Evolutionary conservation across 2,888 invertebrate genomes (phyloP), one percentile per base, ranked within the genome.

Genomic region (Blastobasis adustella): DNA sequence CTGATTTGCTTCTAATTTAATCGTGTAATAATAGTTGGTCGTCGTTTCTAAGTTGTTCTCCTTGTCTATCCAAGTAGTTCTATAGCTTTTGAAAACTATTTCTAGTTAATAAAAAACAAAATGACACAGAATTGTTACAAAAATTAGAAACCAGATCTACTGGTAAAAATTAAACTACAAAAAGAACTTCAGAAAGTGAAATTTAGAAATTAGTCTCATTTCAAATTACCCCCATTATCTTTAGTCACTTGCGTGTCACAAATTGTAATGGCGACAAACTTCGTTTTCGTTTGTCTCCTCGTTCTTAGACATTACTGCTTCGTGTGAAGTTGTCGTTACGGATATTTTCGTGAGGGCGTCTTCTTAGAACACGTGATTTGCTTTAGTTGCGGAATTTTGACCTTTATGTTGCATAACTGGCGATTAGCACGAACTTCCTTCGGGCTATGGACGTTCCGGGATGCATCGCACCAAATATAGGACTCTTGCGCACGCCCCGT

Each of bases 381-480:
- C 23, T 49, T 46, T 50, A 52, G 44, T 41, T 51, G 52, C 52
- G 50, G 54, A 52, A 50, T 52, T 56, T 56, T 50, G 54, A 56
- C 54, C 54, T 46, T 49, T 36, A 23, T 53, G 60, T 66, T 63
- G 65, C 62, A 61, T 65, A 67, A 66, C 59, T 49, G 52, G 60
- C 62, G 57, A 64, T 64, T 66, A 62, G 63, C 71, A 69, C 68
- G 73, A 73, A 64, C 57, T 66, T 59, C 63, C 73, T 69, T 58
- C 57, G 37, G 65, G 66, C 62, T 54, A 58, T 60, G 54, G 55
- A 55, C 61, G 54, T 56, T 57, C 57, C 55, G 57, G 53, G 53
- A 57, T 60, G 56, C 57, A 52, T 50, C 62, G 60, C 54, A 51
- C 69, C 69, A 67, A 67, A 71, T 69, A 67, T 67, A 68, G 69